A percentile compares a stretch with the other conserved stretches of the same genome.
phyloP scores from a whole-genome alignment of 2,888 invertebrate genomes.

The Heteromurus nitidus region DNA sequence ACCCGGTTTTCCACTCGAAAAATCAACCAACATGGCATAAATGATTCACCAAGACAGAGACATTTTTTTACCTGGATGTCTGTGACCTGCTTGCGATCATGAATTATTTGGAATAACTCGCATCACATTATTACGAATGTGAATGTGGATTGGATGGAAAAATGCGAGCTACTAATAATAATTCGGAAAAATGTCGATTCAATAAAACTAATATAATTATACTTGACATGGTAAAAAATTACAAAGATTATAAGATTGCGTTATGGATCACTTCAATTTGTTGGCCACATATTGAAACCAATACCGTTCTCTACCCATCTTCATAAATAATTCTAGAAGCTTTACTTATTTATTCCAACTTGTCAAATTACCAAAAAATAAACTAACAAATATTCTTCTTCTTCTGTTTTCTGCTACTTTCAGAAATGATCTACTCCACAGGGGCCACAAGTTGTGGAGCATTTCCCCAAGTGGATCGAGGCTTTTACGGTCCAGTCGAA shows the following conservation, averaged over 20 bases:
- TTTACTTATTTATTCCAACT: background rate
- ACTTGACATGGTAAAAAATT: too few species aligned
- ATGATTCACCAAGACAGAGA: too few species aligned
- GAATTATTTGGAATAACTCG: too few species aligned
- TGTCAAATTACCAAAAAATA: background rate
- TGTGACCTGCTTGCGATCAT: too few species aligned
- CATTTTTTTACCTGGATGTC: too few species aligned
- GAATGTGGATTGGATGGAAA: too few species aligned
- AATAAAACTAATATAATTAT: too few species aligned
- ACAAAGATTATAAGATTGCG: background rate
- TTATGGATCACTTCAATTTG: background rate
- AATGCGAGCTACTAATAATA: too few species aligned
- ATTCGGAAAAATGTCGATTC: too few species aligned
- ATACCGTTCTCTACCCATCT: background rate
- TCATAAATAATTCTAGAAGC: background rate
- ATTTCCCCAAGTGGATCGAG: slow-evolving; percentile 30
- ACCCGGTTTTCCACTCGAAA: background rate
- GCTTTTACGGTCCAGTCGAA: slow-evolving; percentile 20
- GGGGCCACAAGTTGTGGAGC: slow-evolving; percentile 40
- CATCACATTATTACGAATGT: too few species aligned
- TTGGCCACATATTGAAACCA: background rate
- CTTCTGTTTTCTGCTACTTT: slow-evolving; percentile 22
- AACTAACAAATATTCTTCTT: background rate
- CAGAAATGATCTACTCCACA: slow-evolving; percentile 41
- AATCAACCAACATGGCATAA: background rate